Base-by-base conservation (phyloP, 1,140 invertebrate species). In the Oryzaephilus surinamensis region DNA sequence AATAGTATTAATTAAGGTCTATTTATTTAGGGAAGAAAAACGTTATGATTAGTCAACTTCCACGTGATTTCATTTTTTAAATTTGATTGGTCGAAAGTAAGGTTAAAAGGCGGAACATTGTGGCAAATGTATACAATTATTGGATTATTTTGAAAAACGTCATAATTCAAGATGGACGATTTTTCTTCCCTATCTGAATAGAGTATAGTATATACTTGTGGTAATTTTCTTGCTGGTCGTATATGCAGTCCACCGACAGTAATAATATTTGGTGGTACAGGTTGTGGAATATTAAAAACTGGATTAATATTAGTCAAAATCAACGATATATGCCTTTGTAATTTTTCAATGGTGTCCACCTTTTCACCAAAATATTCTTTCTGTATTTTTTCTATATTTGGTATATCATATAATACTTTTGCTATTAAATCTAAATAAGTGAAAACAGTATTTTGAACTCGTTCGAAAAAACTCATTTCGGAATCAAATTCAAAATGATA, bases 161-260 rank as follows among this genome's bases (percentile, higher is more conserved):
- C n/a, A n/a, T n/a, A n/a, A n/a, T n/a, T n/a, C n/a, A n/a, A n/a
- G n/a, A n/a, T n/a, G n/a, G n/a, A n/a, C n/a, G n/a, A n/a, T n/a
- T n/a, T n/a, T n/a, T n/a, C n/a, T n/a, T n/a, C n/a, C n/a, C n/a
- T n/a, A n/a, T n/a, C n/a, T n/a, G n/a, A n/a, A n/a, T n/a, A n/a
- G n/a, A n/a, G n/a, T n/a, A n/a, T n/a, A n/a, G n/a, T n/a, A n/a
- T n/a, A n/a, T n/a, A n/a, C n/a, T n/a, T n/a, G n/a, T 5, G 18
- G 54, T 21, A 63, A 37, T 15, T 38, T 20, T 13, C 52, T 57
- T 13, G 50, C 33, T 26, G 15, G 16, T 37, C 59, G 57, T 21
- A 73, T 59, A 51, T 76, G 73, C 17, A 74, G 47, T 15, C 73
- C 74, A 18, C 72, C 74, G 35, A 77, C 64, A 51, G 75, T 69